Conservation (phyloP, 2,113 vertebrate genomes). For the Pelecanus crispus region DNA sequence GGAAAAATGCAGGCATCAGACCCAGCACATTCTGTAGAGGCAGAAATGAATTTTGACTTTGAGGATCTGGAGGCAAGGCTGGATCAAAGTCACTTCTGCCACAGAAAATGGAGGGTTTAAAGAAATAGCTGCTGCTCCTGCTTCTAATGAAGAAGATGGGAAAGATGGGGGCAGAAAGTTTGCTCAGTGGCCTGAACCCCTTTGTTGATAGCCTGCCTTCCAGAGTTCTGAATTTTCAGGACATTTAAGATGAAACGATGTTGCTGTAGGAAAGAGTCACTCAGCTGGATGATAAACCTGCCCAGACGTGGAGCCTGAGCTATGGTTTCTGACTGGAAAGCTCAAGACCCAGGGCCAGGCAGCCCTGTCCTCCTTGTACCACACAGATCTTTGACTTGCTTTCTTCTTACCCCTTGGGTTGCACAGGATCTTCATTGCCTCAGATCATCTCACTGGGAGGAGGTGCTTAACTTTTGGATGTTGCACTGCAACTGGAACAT, state of each 20-base stretch:
- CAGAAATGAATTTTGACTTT: neutral
- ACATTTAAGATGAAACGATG: neutral
- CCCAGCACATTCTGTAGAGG: neutral
- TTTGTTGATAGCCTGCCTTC: neutral
- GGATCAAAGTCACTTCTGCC: neutral
- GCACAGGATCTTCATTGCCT: neutral
- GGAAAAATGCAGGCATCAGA: neutral
- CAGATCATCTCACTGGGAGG: too few species aligned
- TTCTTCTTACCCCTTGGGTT: neutral
- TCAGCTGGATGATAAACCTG: neutral
- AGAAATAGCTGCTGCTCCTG: neutral
- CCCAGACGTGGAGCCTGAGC: neutral
- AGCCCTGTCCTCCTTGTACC: neutral
- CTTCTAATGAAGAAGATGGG: neutral
- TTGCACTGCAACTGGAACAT: rapidly evolving
- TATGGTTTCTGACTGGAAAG: neutral
- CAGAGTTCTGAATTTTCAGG: neutral
- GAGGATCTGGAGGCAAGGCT: neutral
- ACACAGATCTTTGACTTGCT: neutral
- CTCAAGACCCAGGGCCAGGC: neutral
- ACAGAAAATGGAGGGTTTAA: neutral
- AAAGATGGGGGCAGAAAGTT: neutral
- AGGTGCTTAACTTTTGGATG: neutral
- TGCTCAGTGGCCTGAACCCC: neutral
- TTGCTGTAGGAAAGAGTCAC: neutral